Percentiles rank a stretch among this genome's conserved stretches.
Conservation (phyloP, 2,888 invertebrate species). For the Carabus problematicus region DNA sequence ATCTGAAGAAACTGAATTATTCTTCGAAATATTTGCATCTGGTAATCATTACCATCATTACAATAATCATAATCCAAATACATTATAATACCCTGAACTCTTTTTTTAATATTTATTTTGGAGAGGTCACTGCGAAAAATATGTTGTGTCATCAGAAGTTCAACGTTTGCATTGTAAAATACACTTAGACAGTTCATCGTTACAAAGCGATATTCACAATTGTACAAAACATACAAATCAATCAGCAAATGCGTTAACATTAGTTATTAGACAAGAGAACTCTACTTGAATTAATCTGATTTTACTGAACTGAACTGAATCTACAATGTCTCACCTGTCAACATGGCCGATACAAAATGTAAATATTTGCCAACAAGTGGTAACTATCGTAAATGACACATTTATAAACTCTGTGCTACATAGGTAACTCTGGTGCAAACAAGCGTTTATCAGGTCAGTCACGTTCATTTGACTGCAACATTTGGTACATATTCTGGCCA, state of each 20-base stretch:
- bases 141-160: conserved; percentile 41
- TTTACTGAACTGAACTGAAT: conserved; percentile 23
- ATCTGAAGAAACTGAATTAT: conserved; percentile 38
- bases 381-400: conserved; percentile 36
- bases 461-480: conserved; percentile 8
- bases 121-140: conserved; percentile 41
- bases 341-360: conserved; percentile 35
- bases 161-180: conserved; percentile 36
- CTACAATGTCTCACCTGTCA: conserved; percentile 40
- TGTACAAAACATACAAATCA: too few species aligned
- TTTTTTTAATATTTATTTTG: conserved; percentile 39
- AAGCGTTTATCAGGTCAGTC: conserved; percentile 31
- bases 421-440: conserved; percentile 38
- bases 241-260: too few species aligned
- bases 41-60: conserved; percentile 32
- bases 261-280: conserved; percentile 8
- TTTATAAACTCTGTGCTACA: conserved; percentile 39
- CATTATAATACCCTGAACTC: conserved; percentile 40
- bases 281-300: conserved; percentile 13
- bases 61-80: conserved; percentile 40
- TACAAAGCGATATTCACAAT: neutral
- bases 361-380: conserved; percentile 41
- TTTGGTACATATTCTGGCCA: conserved; percentile 30
- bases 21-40: conserved; percentile 36
- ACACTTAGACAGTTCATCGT: conserved; percentile 15